A percentile compares a stretch with the other conserved stretches of the same genome.
phyloP scores from a whole-genome alignment of 2,113 vertebrate genomes.

The Upupa epops region DNA sequence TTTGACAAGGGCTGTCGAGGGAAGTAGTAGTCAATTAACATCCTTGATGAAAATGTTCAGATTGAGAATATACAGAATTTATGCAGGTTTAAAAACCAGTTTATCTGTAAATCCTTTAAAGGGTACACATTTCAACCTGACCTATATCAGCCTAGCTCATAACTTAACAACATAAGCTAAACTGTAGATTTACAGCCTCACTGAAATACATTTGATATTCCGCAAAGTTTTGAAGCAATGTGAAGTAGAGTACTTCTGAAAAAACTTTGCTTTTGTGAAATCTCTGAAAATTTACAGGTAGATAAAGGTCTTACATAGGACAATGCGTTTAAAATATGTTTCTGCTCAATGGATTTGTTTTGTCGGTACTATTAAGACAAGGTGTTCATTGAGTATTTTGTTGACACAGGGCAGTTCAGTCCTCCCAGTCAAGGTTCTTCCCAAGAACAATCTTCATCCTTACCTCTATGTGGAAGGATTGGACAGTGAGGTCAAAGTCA shows the following conservation, averaged over 20 bases:
- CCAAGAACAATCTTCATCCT: neutral
- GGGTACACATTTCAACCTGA: neutral
- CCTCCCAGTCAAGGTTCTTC: neutral
- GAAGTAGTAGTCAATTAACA: slow-evolving; percentile 41
- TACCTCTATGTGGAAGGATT: neutral
- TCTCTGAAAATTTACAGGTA: neutral
- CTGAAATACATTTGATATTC: neutral
- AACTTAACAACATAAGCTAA: neutral
- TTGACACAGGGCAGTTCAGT: neutral
- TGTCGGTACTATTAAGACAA: neutral
- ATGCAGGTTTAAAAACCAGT: neutral
- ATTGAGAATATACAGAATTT: neutral
- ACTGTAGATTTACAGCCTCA: neutral
- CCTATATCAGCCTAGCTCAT: neutral
- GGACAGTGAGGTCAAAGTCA: slow-evolving; percentile 24
- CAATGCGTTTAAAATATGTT: neutral
- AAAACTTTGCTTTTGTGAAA: neutral
- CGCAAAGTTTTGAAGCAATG: neutral
- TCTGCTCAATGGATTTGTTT: neutral
- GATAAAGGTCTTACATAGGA: neutral
- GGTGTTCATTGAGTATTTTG: neutral
- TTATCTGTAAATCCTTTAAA: neutral
- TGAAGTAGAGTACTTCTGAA: neutral
- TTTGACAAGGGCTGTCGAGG: slow-evolving; percentile 23
- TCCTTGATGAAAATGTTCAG: neutral